Conservation (phyloP, 2,797 vertebrate species). For the Arctocebus calabarensis region DNA sequence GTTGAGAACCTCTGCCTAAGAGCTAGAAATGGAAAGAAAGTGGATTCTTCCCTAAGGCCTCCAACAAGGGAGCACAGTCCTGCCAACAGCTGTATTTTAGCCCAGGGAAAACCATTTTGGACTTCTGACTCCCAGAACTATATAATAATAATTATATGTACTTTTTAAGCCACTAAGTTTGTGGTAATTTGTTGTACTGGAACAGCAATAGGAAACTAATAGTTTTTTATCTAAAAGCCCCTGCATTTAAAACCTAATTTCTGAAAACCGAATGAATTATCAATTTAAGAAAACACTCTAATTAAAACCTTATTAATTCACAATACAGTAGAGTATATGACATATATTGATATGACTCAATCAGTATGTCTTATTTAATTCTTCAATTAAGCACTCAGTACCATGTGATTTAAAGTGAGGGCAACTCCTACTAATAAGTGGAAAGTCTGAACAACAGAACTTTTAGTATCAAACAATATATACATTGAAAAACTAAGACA, state of each 20-base stretch:
- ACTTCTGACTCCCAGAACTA: background rate
- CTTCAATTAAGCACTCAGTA: slow-evolving; percentile 5
- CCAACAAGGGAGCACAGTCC: background rate
- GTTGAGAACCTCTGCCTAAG: background rate
- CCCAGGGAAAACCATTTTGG: background rate
- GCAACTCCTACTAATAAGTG: background rate
- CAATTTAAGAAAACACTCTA: slow-evolving; percentile 18
- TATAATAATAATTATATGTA: background rate
- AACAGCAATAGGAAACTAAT: slow-evolving; percentile 19
- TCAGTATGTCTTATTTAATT: background rate
- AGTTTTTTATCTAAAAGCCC: slow-evolving; percentile 3
- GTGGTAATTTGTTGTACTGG: background rate
- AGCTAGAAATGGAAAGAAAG: background rate
- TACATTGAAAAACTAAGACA: background rate
- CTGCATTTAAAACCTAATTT: slow-evolving; percentile 35
- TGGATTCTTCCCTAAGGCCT: background rate
- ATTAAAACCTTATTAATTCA: slow-evolving; percentile 39
- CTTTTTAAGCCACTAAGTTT: background rate
- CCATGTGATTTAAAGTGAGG: background rate
- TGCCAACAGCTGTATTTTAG: background rate
- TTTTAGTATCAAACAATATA: slow-evolving; percentile 2
- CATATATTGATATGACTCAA: background rate
- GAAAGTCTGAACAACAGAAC: background rate
- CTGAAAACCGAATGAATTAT: background rate
- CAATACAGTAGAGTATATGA: background rate